Conservation (phyloP, 53 echinoderm and acorn worm genomes). For the Arbacia lixula region DNA sequence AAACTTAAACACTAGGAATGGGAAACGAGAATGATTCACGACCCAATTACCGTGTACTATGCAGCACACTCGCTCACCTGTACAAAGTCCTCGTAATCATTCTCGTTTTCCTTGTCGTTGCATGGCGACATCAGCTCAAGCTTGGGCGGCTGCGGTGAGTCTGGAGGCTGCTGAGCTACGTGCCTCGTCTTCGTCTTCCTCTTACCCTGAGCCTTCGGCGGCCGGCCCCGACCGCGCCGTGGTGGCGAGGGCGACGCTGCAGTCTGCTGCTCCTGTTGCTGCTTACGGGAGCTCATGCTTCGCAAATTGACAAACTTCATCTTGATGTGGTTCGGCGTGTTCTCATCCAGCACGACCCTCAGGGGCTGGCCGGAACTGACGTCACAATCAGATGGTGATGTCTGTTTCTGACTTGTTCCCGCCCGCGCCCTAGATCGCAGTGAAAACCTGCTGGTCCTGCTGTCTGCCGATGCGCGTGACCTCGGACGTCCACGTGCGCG, state of each 20-base stretch:
- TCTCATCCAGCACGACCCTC: conserved; percentile 48
- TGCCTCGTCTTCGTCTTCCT: conserved; percentile 19
- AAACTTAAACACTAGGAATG: background rate
- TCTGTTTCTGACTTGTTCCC: too few relatives aligned
- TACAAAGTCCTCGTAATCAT: conserved; percentile 28
- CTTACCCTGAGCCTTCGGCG: conserved; percentile 27
- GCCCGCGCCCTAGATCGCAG: too few relatives aligned
- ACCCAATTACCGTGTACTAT: too few relatives aligned
- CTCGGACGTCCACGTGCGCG: conserved; percentile 13
- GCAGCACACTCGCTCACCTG: too few relatives aligned
- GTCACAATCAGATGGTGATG: too few relatives aligned
- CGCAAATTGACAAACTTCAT: conserved; percentile 31
- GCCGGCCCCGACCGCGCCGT: conserved; percentile 13
- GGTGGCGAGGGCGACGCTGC: background rate
- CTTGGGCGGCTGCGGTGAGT: conserved; percentile 38
- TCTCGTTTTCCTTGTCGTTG: conserved; percentile 37
- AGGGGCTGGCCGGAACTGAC: too few relatives aligned
- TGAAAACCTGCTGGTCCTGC: too few relatives aligned
- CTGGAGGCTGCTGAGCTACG: background rate
- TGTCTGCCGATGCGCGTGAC: background rate
- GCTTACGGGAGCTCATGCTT: background rate
- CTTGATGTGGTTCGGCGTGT: conserved; percentile 48
- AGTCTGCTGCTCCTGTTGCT: background rate
- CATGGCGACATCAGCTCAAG: conserved; percentile 31
- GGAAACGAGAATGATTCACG: too few relatives aligned